Base-by-base conservation (phyloP, 2,888 invertebrate genomes). In the Melangyna quadrimaculata region DNA sequence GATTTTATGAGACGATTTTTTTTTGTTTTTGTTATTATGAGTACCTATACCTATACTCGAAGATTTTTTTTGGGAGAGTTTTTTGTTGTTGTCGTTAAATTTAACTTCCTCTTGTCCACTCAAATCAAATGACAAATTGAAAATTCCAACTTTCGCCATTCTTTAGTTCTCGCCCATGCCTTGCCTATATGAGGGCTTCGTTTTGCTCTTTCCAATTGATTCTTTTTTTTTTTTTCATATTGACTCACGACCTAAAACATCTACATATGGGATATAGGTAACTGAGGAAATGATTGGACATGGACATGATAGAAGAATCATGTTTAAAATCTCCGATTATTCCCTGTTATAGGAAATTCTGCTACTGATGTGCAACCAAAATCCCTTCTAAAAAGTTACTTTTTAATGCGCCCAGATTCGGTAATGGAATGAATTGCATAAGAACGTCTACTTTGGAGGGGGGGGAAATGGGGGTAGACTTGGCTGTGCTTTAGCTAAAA, bases 41-140 rank as follows among this genome's bases (percentile, higher is more conserved):
- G n/a, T n/a, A n/a, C n/a, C n/a, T n/a, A n/a, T n/a, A n/a, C n/a
- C n/a, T n/a, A n/a, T n/a, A n/a, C n/a, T 45, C 9, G 17, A 29
- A n/a, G n/a, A 10, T 19, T 61, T 63, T 10, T n/a, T 27, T 40
- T 57, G 48, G 65, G 14, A 14, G 9, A n/a, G 5, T 14, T 14
- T 79, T 63, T 32, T 53, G 53, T 67, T 24, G 12, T 29, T 78
- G 14, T 53, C 19, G 14, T 57, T 59, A 37, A 57, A 59, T 37
- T 40, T 45, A 32, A 19, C 65, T 74, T 29, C 22, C 78, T 70
- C 69, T 40, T 72, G 77, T 77, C 81, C 63, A 77, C 63, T 86
- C 69, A 67, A 86, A 81, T 77, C 77, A 72, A 86, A 86, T 86
- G 73, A 70, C 81, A 81, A 86, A 86, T 86, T 81, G 86, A 86